Percentiles rank a stretch among this genome's conserved stretches.
These are phyloP conservation scores for Xanthostigma xanthostigma DNA, from an alignment of 2,888 invertebrate species.

Conservation along the genomic window DNA sequence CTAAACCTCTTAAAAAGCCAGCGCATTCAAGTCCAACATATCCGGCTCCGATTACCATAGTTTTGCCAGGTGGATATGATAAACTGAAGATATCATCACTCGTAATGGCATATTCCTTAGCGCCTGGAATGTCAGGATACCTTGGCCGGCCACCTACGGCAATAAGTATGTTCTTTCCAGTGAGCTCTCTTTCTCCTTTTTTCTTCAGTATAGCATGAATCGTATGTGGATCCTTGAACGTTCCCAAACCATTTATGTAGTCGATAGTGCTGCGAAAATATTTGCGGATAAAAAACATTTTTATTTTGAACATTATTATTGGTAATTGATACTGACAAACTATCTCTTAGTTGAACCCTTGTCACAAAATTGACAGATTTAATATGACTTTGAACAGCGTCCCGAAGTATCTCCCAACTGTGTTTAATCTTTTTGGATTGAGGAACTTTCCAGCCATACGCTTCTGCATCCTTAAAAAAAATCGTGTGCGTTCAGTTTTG, in stretches of 20 bases:
- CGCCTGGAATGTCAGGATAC: slow-evolving; percentile 80
- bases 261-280: slow-evolving; percentile 53
- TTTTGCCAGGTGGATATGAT: slow-evolving; percentile 69
- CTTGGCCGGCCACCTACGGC: slow-evolving; percentile 88
- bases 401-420: slow-evolving; percentile 57
- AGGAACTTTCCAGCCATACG: slow-evolving; percentile 68
- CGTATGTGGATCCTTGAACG: slow-evolving; percentile 65
- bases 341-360: slow-evolving; percentile 76
- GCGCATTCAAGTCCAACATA: slow-evolving; percentile 94
- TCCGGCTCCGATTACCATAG: slow-evolving; percentile 78
- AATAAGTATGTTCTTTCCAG: slow-evolving; percentile 62
- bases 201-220: slow-evolving; percentile 51
- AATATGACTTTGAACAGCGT: slow-evolving; percentile 75
- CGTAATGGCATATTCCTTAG: slow-evolving; percentile 68
- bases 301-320: background rate
- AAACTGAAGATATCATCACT: slow-evolving; percentile 92
- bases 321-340: slow-evolving; percentile 33
- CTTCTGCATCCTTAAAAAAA: slow-evolving; percentile 48
- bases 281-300: background rate
- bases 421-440: slow-evolving; percentile 44
- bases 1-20: slow-evolving; percentile 77
- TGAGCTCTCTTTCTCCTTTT: slow-evolving; percentile 57
- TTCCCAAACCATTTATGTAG: slow-evolving; percentile 69
- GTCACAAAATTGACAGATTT: slow-evolving; percentile 96
- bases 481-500: no score